phyloP scores from a whole-genome alignment of 2,888 invertebrate species.

The Cataglyphis livida region DNA sequence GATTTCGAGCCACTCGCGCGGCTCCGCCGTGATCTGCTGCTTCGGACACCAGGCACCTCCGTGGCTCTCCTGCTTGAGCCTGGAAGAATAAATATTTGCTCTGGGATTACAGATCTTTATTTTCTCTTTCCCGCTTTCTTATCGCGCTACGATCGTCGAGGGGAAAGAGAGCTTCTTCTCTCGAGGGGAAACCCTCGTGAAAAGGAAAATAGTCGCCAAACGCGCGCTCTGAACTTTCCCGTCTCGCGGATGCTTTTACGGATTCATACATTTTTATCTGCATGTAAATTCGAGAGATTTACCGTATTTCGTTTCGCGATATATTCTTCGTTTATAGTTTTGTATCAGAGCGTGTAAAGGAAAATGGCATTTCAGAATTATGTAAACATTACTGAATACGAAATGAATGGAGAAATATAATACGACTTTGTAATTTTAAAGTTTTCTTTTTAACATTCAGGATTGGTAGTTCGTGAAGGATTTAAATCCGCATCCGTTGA shows the following conservation, averaged over 20 bases:
- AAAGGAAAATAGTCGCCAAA: conserved; percentile 35
- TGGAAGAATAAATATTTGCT: conserved; percentile 85
- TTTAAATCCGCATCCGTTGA: not conserved
- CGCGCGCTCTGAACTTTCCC: conserved; percentile 15
- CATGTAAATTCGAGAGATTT: conserved; percentile 36
- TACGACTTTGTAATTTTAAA: conserved; percentile 6
- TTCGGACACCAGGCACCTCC: conserved; percentile 98
- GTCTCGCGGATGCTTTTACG: conserved; percentile 34
- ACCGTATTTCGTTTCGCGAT: conserved; percentile 33
- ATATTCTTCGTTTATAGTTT: conserved; percentile 35
- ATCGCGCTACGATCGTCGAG: conserved; percentile 18
- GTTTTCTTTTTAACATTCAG: conserved; percentile 4
- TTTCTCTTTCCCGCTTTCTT: conserved; percentile 54
- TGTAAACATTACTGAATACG: conserved; percentile 30
- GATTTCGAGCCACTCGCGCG: conserved; percentile 92
- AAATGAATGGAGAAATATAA: not conserved
- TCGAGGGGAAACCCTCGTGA: conserved; percentile 15
- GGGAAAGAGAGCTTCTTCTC: not conserved
- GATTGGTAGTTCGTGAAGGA: conserved; percentile 7
- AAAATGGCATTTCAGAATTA: conserved; percentile 23
- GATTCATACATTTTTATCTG: conserved; percentile 40
- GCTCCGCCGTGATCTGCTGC: conserved; percentile 91
- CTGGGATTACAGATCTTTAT: conserved; percentile 69
- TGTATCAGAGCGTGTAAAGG: not conserved
- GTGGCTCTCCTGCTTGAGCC: conserved; percentile 92